Percentiles rank a stretch among this genome's conserved stretches.
phyloP scores from a whole-genome alignment of 2,888 invertebrate genomes.

The Conistra vaccinii region DNA sequence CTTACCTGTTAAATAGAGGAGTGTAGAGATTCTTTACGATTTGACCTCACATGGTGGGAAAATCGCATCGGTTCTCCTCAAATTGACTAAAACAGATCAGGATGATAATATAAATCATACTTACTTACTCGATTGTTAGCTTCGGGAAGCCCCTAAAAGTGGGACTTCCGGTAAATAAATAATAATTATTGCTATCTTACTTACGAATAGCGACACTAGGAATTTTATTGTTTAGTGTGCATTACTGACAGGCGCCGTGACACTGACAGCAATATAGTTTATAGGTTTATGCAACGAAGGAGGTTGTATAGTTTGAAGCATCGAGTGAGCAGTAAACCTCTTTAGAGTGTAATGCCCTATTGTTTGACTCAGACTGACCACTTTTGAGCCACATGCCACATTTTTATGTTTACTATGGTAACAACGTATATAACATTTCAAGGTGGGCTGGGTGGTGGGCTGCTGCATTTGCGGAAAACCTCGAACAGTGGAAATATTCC shows the following conservation, averaged over 20 bases:
- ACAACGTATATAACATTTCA: too few species aligned
- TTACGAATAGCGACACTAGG: slow-evolving; percentile 47
- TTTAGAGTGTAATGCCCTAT: slow-evolving; percentile 49
- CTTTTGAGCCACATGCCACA: background rate
- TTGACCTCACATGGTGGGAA: slow-evolving; percentile 38
- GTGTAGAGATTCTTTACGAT: slow-evolving; percentile 9
- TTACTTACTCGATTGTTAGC: slow-evolving; percentile 49
- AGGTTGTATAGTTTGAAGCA: slow-evolving; percentile 52
- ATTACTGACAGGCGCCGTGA: slow-evolving; percentile 44
- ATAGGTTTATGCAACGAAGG: slow-evolving; percentile 44
- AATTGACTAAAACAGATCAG: slow-evolving; percentile 52
- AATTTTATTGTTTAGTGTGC: slow-evolving; percentile 50
- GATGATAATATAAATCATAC: slow-evolving; percentile 26
- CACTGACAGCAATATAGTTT: slow-evolving; percentile 43
- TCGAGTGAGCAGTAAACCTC: slow-evolving; percentile 55
- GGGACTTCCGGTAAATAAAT: slow-evolving; percentile 65
- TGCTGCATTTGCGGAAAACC: too few species aligned
- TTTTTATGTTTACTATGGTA: background rate
- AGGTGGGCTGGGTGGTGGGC: too few species aligned
- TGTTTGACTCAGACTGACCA: slow-evolving; percentile 41
- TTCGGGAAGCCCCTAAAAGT: slow-evolving; percentile 66
- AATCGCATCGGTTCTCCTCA: slow-evolving; percentile 16
- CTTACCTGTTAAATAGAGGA: slow-evolving; percentile 33
- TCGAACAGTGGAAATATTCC: too few species aligned
- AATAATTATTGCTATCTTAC: slow-evolving; percentile 40